Conservation (phyloP, 2,888 invertebrate species). For the Heteromurus nitidus region DNA sequence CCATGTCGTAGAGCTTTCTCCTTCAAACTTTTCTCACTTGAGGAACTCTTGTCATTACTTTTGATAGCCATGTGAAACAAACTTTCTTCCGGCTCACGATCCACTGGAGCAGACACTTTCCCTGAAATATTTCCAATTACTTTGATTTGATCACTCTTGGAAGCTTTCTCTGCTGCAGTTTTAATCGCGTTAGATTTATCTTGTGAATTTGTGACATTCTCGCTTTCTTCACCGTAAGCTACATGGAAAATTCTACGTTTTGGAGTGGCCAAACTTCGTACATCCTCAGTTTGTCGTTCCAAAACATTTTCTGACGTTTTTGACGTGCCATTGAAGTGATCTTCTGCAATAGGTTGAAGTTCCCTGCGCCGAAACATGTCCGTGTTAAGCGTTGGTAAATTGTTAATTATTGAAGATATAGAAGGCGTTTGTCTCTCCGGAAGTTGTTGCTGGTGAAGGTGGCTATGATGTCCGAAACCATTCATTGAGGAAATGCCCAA, state of each 20-base stretch:
- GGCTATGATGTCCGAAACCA: background rate
- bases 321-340: background rate
- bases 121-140: background rate
- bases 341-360: background rate
- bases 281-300: background rate
- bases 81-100: slow-evolving; percentile 19
- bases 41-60: no score
- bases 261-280: slow-evolving; percentile 18
- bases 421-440: background rate
- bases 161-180: background rate
- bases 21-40: slow-evolving; percentile 10
- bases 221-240: slow-evolving; percentile 35
- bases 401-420: background rate
- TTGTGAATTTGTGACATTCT: no score
- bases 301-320: background rate
- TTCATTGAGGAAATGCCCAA: background rate
- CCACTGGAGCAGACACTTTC: background rate
- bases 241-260: slow-evolving; percentile 16
- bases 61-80: slow-evolving; percentile 44
- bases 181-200: background rate
- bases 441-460: no score
- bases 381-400: background rate
- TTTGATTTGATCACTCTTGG: background rate
- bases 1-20: slow-evolving; percentile 45
- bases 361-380: background rate